Percentiles rank a stretch among this genome's conserved stretches.
phyloP scores from a whole-genome alignment of 2,113 vertebrate genomes.

The Melanotaenia duboulayi region DNA sequence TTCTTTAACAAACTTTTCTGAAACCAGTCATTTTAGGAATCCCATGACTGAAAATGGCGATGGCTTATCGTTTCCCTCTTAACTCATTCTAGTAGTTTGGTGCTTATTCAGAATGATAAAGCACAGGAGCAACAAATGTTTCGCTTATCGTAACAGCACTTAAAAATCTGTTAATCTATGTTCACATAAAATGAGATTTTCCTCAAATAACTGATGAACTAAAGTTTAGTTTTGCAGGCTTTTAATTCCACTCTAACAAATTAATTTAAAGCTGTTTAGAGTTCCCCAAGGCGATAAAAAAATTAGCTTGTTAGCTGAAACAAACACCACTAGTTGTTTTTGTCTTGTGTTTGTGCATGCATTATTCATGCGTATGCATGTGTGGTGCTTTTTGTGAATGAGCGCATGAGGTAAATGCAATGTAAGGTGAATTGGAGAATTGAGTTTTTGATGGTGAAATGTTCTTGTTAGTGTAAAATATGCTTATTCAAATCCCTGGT shows the following conservation, averaged over 20 bases:
- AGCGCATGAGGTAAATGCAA: constrained; percentile 56
- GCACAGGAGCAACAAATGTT: not conserved
- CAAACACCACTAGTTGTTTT: constrained; percentile 4
- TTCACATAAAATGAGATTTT: not conserved
- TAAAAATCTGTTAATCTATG: not conserved
- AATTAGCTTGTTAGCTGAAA: constrained; percentile 11
- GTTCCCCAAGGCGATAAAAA: constrained; percentile 7
- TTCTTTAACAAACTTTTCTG: too few species aligned
- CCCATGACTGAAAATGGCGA: too few species aligned
- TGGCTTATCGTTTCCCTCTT: not conserved
- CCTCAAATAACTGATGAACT: not conserved
- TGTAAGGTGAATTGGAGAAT: constrained; percentile 70
- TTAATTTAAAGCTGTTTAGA: constrained; percentile 1
- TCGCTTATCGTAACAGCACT: not conserved
- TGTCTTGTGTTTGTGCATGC: not conserved
- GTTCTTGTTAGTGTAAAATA: constrained; percentile 78
- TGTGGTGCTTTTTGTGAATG: not conserved
- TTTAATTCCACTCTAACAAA: constrained; percentile 12
- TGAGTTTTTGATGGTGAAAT: constrained; percentile 67
- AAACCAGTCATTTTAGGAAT: too few species aligned
- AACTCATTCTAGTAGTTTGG: not conserved
- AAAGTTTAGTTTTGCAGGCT: constrained; percentile 7
- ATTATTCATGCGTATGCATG: constrained; percentile 22
- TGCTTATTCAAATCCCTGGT: constrained; percentile 77
- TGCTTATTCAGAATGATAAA: not conserved